Conservation (phyloP, 2,113 vertebrate genomes). For the Microcebus griseorufus region DNA sequence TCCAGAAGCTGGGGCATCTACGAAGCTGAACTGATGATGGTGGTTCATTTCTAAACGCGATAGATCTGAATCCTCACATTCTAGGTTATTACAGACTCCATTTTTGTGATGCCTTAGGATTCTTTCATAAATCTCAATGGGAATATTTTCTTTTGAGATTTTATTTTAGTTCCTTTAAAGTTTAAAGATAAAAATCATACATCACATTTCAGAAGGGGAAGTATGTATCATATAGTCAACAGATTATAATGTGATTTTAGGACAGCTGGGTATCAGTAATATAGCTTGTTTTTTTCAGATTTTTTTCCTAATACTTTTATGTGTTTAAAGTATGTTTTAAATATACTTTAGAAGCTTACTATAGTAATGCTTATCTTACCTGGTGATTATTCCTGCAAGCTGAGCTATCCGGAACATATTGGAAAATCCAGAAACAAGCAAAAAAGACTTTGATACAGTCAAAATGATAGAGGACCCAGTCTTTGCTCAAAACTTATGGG, state of each 20-base stretch:
- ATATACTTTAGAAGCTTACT: constrained; percentile 31
- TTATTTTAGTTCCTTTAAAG: constrained; percentile 28
- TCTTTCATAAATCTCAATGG: constrained; percentile 17
- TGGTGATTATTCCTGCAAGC: not conserved
- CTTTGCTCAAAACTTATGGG: not conserved
- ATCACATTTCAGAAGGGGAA: not conserved
- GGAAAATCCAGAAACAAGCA: constrained; percentile 6
- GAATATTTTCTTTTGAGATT: constrained; percentile 35
- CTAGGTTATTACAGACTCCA: not conserved
- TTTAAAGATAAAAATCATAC: not conserved
- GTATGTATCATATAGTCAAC: not conserved
- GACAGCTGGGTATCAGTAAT: not conserved
- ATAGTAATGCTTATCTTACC: not conserved
- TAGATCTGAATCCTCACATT: not conserved
- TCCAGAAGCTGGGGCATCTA: not conserved
- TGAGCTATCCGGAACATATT: not conserved
- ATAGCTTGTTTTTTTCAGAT: not conserved
- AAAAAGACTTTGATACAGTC: not conserved
- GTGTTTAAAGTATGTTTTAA: constrained; percentile 46
- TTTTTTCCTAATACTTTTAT: not conserved
- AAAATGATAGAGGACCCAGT: not conserved
- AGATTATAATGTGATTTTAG: not conserved
- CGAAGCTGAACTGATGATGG: not conserved
- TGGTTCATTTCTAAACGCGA: not conserved
- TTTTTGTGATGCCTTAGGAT: not conserved